phyloP scores from a whole-genome alignment of 2,888 invertebrate genomes.

The Prosopocoilus inquinatus region DNA sequence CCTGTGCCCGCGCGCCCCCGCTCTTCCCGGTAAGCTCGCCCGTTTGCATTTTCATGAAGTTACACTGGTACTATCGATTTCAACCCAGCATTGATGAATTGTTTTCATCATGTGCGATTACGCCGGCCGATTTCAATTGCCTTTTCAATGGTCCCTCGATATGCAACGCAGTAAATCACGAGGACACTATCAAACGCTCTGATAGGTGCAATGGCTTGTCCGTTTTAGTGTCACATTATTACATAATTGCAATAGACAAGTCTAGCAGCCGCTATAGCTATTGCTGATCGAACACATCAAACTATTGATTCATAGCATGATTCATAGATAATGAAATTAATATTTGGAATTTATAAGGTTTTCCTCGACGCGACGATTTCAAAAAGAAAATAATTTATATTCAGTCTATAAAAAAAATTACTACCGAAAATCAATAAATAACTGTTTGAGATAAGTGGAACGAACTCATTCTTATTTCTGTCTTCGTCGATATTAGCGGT shows the following conservation, averaged over 20 bases:
- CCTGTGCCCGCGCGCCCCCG: constrained; percentile 20
- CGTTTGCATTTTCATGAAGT: constrained; percentile 46
- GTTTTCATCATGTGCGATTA: constrained; percentile 55
- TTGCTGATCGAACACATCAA: not conserved
- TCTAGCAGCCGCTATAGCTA: too few relatives aligned
- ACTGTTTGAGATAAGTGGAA: too few relatives aligned
- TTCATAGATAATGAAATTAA: not conserved
- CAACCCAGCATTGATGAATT: constrained; percentile 48
- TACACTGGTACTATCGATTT: constrained; percentile 39
- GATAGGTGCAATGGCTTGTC: constrained; percentile 38
- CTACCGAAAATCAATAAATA: not conserved
- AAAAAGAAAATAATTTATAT: too few relatives aligned
- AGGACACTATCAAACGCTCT: constrained; percentile 46
- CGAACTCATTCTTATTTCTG: not conserved
- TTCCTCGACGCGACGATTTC: too few relatives aligned
- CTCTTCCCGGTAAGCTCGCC: not conserved
- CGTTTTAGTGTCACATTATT: constrained; percentile 23
- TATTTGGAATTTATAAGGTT: not conserved
- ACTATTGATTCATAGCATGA: not conserved
- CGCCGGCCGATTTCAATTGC: constrained; percentile 52
- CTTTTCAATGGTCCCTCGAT: constrained; percentile 51
- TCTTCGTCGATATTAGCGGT: constrained; percentile 1
- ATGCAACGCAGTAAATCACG: constrained; percentile 46
- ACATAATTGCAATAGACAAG: constrained; percentile 8
- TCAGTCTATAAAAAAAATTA: not conserved